Conservation (phyloP, 2,888 invertebrate species). For the Diaperis boleti region DNA sequence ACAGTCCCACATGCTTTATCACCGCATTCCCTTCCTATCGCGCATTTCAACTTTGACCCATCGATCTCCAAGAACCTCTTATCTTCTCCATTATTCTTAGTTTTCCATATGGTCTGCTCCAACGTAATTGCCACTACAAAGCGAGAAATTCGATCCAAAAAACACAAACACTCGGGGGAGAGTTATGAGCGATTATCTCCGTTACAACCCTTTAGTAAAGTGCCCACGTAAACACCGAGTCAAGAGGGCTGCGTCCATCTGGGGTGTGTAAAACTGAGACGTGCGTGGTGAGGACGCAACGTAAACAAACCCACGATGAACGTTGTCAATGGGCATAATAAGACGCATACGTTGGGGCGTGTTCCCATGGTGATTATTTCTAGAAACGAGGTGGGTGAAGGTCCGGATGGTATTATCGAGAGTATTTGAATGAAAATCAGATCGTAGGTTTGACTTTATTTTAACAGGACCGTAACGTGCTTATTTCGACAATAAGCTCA, state of each 20-base stretch:
- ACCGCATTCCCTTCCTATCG: constrained; percentile 22
- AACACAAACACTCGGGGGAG: constrained; percentile 28
- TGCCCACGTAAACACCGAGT: constrained; percentile 32
- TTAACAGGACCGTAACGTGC: too few species aligned
- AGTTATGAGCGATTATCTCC: constrained; percentile 29
- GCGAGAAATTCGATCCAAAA: constrained; percentile 31
- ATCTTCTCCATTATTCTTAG: constrained; percentile 12
- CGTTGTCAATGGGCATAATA: constrained; percentile 18
- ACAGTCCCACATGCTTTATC: constrained; percentile 13
- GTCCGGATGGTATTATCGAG: not conserved
- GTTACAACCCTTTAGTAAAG: constrained; percentile 35
- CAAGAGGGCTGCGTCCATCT: constrained; percentile 34
- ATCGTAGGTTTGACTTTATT: too few species aligned
- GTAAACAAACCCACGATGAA: constrained; percentile 21
- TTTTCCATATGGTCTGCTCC: constrained; percentile 25
- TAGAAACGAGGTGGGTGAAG: not conserved
- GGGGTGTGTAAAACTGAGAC: constrained; percentile 20
- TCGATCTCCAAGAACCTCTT: constrained; percentile 19
- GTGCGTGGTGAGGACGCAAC: constrained; percentile 13
- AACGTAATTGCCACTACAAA: constrained; percentile 28
- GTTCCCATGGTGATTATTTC: not conserved
- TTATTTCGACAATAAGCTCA: too few species aligned
- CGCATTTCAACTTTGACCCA: constrained; percentile 26
- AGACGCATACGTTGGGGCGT: constrained; percentile 10
- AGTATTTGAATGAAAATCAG: too few species aligned